Percentiles rank a stretch among this genome's conserved stretches.
These are phyloP conservation scores for Conopomorpha cramerella DNA, from an alignment of 1,140 invertebrate species.

Conservation along the genomic window DNA sequence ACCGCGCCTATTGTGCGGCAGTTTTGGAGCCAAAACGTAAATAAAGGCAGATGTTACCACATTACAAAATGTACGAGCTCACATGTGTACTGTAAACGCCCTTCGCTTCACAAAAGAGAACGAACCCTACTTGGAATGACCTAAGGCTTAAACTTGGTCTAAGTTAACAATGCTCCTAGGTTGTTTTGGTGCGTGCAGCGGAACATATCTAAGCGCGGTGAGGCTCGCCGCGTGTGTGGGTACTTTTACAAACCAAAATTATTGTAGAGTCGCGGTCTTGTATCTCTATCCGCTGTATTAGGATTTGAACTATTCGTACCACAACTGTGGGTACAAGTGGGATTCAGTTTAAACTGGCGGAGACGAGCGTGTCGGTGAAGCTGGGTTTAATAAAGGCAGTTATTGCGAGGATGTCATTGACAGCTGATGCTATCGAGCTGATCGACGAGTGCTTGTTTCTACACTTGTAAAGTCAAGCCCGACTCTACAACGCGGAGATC, in stretches of 20 bases:
- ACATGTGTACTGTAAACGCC: no score
- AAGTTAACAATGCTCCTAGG: constrained; percentile 5
- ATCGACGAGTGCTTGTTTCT: no score
- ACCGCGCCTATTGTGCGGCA: constrained; percentile 43
- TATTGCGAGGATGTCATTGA: constrained; percentile 37
- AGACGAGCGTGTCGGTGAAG: no score
- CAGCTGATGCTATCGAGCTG: constrained; percentile 11
- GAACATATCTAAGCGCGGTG: constrained; percentile 17
- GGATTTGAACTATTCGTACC: no score
- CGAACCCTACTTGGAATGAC: constrained; percentile 10
- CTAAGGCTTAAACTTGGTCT: constrained; percentile 4
- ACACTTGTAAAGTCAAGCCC: no score
- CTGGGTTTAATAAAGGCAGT: constrained; percentile 49
- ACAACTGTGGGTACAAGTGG: no score
- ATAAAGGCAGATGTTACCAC: constrained; percentile 56
- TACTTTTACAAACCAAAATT: constrained; percentile 56
- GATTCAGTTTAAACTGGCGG: no score
- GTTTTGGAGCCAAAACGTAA: constrained; percentile 50
- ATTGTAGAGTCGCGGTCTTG: no score
- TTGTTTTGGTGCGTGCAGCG: constrained; percentile 6
- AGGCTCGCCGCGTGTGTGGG: constrained; percentile 34
- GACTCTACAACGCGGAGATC: no score
- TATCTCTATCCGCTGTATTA: no score
- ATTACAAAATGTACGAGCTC: constrained; percentile 33
- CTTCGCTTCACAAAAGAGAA: constrained; percentile 9